Base-by-base conservation (phyloP, 37 sponge, comb jelly and placozoan species). In the Oopsacas minuta region DNA sequence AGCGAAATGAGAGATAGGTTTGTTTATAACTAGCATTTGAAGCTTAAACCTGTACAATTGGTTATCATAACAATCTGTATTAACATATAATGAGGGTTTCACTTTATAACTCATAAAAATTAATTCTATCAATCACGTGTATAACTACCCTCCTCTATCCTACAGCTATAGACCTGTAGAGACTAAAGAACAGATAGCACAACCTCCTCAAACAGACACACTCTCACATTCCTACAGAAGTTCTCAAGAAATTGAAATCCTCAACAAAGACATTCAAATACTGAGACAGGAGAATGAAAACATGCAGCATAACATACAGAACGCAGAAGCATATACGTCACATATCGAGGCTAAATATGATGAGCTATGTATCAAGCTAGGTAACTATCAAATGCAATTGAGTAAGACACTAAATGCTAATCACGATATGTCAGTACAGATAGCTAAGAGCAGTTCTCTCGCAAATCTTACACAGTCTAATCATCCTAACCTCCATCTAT, bases 381-480 rank as follows among this genome's bases (percentile, higher is more conserved):
- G 75, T n/a, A n/a, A n/a, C 75, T 61, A 61, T 12, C 75, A 61
- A n/a, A 61, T 61, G 75, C 75, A 61, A 34, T 34, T 61, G 3
- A 61, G 28, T 12, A 61, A 61, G 1, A n/a, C 75, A 7, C 75
- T 61, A 3, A 61, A 61, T 34, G 75, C 7, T 12, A 61, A 61
- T 34, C 75, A 61, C 22, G 75, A 61, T 34, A 61, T 61, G 75
- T 61, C 75, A 12, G 75, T 61, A 25, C 75, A 61, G 75, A 61
- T 61, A 3, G 75, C 75, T 10, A 61, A 61, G 75, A 61, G 75
- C 75, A 61, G 75, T n/a, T 61, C 75, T 3, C 75, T 61, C 5
- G 75, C 75, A 3, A 61, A 61, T 34, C 75, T 61, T 32, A n/a
- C 75, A 7, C 5, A 25, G 3, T 61, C 75, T n/a, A 12, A 25